Percentiles rank a stretch among this genome's conserved stretches.
These are phyloP conservation scores for Aurelia coerulea DNA, from an alignment of 30 jellyfish, hydroid and myxozoan genomes.

Conservation along the genomic window DNA sequence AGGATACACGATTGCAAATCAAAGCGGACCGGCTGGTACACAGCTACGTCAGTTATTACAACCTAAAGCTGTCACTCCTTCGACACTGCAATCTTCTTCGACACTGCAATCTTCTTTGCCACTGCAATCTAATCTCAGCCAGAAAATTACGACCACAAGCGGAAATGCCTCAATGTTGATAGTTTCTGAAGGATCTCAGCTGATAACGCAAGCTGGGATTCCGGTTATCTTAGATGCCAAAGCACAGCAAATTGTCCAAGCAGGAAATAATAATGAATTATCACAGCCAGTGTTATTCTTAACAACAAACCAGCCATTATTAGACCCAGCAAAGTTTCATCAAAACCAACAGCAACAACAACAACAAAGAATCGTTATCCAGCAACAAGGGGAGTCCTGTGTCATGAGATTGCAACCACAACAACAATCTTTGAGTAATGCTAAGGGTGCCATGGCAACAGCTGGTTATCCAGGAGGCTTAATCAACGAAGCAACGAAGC, in stretches of 20 bases:
- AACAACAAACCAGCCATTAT: neutral
- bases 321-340: neutral
- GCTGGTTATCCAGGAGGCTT: neutral
- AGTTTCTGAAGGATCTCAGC: neutral
- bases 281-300: neutral
- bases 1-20: too few relatives aligned
- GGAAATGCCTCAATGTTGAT: neutral
- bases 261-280: neutral
- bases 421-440: neutral
- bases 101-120: too few relatives aligned
- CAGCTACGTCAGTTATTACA: too few relatives aligned
- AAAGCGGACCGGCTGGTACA: too few relatives aligned
- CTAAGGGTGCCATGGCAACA: constrained; percentile 1
- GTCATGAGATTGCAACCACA: constrained; percentile 22
- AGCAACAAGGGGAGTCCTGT: constrained; percentile 12
- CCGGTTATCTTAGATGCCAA: neutral
- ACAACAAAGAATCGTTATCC: constrained; percentile 12
- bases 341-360: constrained; percentile 23
- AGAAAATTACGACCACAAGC: neutral
- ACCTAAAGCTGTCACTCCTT: too few relatives aligned
- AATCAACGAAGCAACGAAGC: neutral
- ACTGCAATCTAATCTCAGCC: too few relatives aligned
- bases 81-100: too few relatives aligned
- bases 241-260: neutral
- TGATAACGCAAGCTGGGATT: neutral